Evolutionary conservation across 2,888 invertebrate genomes (phyloP), one percentile per base, ranked within the genome.

Genomic region (Troides aeacus): DNA sequence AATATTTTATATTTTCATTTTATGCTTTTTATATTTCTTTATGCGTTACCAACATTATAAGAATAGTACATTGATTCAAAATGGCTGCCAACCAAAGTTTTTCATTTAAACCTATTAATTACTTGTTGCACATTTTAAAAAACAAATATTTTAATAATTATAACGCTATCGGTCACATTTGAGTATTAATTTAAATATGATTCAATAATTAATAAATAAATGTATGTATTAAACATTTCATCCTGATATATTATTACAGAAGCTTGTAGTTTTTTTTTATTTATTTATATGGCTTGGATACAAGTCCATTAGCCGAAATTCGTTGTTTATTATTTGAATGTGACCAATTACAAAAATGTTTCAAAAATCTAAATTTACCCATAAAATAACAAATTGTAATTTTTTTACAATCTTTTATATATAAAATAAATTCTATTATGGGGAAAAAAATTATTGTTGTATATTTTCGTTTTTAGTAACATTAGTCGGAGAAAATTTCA

Each of bases 331-430:
- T 61, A 72, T 72, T 76, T 74, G 77, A 82, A 78, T 78, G 75
- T 73, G 77, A 53, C 53, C 59, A 68, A n/a, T 15, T 15, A 36
- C 10, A 12, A 64, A 64, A 56, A 56, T 64, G 18, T 30, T 30
- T 39, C 17, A 57, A 18, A 79, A 82, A 77, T 78, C 71, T 86
- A 74, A 83, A 83, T 86, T 86, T 87, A 82, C 85, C 86, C 74
- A 77, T 81, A 78, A 79, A 78, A 76, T 77, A 39, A 39, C 7
- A 39, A 10, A 39, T 10, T 39, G 39, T 39, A 39, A 39, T 39
- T 6, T 10, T 6, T 39, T 39, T 39, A 10, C 10, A 39, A 39
- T 7, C 39, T 7, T 77, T 68, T 7, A 18, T 65, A 72, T 71
- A 71, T 53, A 53, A 18, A 53, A 53, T 15, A n/a, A 53, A 10